phyloP scores from a whole-genome alignment of 2,888 invertebrate species.

The Nymphalis urticae region DNA sequence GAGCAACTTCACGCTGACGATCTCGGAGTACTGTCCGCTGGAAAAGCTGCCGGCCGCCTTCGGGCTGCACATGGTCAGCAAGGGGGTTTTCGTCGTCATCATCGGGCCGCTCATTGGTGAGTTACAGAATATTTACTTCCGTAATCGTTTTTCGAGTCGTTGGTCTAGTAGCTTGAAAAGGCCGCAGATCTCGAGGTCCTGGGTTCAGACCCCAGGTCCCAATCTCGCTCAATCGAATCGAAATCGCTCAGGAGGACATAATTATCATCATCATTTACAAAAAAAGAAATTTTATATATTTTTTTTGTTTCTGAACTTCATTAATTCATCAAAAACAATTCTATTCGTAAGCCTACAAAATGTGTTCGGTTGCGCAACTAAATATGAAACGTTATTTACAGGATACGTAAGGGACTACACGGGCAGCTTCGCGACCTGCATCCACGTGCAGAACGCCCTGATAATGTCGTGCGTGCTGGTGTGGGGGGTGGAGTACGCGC shows the following conservation, averaged over 20 bases:
- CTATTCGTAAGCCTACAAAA: no score
- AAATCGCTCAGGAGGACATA: no score
- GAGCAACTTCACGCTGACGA: slow-evolving; percentile 89
- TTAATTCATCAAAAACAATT: no score
- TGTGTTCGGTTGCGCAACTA: no score
- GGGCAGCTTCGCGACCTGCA: slow-evolving; percentile 85
- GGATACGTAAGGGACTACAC: slow-evolving; percentile 87
- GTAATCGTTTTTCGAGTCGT: no score
- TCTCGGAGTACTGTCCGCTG: slow-evolving; percentile 87
- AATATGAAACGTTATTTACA: slow-evolving; percentile 52
- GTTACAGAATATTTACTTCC: background rate
- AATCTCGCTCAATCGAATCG: no score
- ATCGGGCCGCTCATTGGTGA: slow-evolving; percentile 87
- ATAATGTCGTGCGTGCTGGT: slow-evolving; percentile 86
- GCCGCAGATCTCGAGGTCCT: no score
- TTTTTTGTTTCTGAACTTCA: no score
- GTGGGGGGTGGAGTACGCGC: slow-evolving; percentile 85
- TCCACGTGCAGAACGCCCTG: slow-evolving; percentile 86
- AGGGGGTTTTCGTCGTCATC: slow-evolving; percentile 85
- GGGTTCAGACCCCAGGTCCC: no score
- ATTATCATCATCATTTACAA: no score
- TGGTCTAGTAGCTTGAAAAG: no score
- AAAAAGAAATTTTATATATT: no score
- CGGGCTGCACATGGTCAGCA: slow-evolving; percentile 89
- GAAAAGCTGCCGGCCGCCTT: slow-evolving; percentile 89